These are phyloP conservation scores for Hylaeus volcanicus DNA, from an alignment of 1,140 invertebrate genomes.

Conservation along the genomic window DNA sequence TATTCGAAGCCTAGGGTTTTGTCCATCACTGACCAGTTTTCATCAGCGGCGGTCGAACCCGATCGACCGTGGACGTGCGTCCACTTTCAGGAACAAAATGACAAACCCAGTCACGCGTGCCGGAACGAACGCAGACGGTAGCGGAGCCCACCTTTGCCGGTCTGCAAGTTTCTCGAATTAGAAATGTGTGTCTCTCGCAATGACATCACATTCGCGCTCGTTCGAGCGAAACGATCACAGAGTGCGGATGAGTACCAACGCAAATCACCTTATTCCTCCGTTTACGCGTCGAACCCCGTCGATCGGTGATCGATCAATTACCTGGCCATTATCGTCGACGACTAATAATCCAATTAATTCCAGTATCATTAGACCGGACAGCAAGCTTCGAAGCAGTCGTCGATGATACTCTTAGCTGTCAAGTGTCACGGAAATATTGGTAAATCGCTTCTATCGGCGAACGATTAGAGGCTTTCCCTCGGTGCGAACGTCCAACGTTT, in stretches of 20 bases:
- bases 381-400: not conserved
- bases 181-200: constrained; percentile 31
- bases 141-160: not conserved
- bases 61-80: not conserved
- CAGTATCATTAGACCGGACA: not conserved
- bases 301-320: constrained; percentile 39
- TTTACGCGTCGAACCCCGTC: not conserved
- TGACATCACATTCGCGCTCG: constrained; percentile 33
- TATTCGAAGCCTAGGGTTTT: no score
- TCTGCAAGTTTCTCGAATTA: constrained; percentile 47
- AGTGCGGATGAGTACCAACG: not conserved
- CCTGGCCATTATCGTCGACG: not conserved
- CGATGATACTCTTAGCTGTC: not conserved
- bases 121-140: constrained; percentile 14
- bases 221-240: constrained; percentile 22
- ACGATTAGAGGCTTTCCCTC: constrained; percentile 1
- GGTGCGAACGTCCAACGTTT: no score
- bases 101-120: constrained; percentile 26
- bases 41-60: not conserved
- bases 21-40: not conserved
- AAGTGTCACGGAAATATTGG: not conserved
- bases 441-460: not conserved
- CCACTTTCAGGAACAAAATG: constrained; percentile 14
- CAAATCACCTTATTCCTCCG: not conserved
- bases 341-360: constrained; percentile 43